phyloP scores from a whole-genome alignment of 2,113 vertebrate genomes.

The Emberiza fucata region DNA sequence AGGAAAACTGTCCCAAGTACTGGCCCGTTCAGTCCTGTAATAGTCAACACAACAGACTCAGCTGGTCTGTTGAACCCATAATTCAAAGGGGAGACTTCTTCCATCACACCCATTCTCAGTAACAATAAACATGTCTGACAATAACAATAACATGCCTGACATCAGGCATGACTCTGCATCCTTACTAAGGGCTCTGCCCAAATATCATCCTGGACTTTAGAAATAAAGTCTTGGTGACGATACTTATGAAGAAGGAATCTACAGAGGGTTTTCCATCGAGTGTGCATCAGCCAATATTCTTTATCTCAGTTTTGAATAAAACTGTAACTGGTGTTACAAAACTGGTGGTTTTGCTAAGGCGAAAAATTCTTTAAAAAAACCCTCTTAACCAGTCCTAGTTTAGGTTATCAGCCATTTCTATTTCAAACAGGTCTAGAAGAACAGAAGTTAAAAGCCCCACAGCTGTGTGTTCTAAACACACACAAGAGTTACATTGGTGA shows the following conservation, averaged over 20 bases:
- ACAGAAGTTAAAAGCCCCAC: neutral
- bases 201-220: neutral
- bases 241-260: neutral
- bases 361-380: fast-evolving
- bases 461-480: neutral
- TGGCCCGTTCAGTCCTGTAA: neutral
- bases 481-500: neutral
- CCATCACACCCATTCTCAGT: neutral
- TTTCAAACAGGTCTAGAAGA: neutral
- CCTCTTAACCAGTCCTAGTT: neutral
- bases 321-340: neutral
- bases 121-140: too few species aligned
- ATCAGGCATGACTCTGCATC: neutral
- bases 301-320: neutral
- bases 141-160: too few species aligned
- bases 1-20: neutral
- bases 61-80: neutral
- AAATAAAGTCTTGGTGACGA: neutral
- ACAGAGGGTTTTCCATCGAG: neutral
- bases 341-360: neutral
- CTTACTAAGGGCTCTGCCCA: neutral
- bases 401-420: neutral
- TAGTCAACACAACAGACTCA: neutral
- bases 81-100: neutral
- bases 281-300: neutral